Base-by-base conservation (phyloP, 2,888 invertebrate genomes). In the Myopa testacea region DNA sequence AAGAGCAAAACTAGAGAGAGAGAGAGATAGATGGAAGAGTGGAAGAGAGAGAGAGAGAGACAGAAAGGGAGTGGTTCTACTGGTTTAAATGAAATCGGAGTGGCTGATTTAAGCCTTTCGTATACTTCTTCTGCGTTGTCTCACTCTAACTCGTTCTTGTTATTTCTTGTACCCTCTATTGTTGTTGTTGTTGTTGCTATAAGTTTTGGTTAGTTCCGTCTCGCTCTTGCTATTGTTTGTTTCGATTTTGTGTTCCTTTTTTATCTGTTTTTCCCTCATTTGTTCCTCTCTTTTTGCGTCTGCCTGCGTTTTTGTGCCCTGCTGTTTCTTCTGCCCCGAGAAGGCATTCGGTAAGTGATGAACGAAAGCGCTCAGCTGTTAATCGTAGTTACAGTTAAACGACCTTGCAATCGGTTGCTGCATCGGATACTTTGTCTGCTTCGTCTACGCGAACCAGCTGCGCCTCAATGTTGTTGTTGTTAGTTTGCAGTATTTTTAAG, bases 381-480 rank as follows among this genome's bases (percentile, higher is more conserved):
- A 65, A 65, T 65, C 74, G 75, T 75, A 67, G 76, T 76, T 78
- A 79, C 70, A 76, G 77, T 77, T 75, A 77, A 79, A 79, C 79
- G 79, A 77, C 79, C 79, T 79, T 79, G 79, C 79, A 68, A 65
- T 34, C 6, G n/a, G 55, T 55, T 78, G 76, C 76, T 68, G 60
- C 71, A 68, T 55, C 65, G 62, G 55, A 4, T 55, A 14, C 55
- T 40, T 40, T 8, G 40, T 40, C 40, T 40, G 40, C 8, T 40
- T 40, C 40, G 40, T 40, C 40, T 40, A 40, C 40, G 40, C 40
- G 40, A 40, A 40, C n/a, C 4, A 40, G 40, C 40, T 40, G 4
- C 40, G 8, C 40, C 40, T 40, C 5, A 40, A 8, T 8, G 16
- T 55, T 50, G 50, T 55, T 55, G 55, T 5, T 55, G 55, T n/a